These are phyloP conservation scores for Nephotettix cincticeps DNA, from an alignment of 1,140 invertebrate genomes.

Conservation along the genomic window DNA sequence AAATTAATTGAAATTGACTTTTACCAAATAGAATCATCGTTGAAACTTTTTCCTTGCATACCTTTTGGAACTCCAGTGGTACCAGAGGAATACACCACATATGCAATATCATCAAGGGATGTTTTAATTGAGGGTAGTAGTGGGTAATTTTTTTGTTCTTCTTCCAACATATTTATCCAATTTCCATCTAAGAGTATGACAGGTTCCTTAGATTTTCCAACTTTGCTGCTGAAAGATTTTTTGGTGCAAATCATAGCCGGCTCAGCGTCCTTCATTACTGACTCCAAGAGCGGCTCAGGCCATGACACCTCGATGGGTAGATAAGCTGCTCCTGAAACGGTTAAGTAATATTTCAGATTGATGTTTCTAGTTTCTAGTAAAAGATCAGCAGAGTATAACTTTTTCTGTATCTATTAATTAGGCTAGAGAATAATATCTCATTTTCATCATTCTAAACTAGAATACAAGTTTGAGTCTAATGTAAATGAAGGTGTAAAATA, in stretches of 20 bases:
- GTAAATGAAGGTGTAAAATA: too few relatives aligned
- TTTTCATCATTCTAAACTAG: too few relatives aligned
- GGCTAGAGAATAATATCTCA: too few relatives aligned
- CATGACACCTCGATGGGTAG: slow-evolving; percentile 53
- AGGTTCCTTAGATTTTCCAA: background rate
- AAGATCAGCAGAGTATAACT: too few relatives aligned
- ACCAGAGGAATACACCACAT: slow-evolving; percentile 54
- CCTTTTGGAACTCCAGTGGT: slow-evolving; percentile 60
- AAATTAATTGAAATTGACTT: too few relatives aligned
- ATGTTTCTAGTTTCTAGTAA: too few relatives aligned
- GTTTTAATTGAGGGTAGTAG: background rate
- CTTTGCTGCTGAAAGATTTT: slow-evolving; percentile 7
- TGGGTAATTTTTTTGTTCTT: slow-evolving; percentile 18
- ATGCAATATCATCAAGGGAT: slow-evolving; percentile 48
- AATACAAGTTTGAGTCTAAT: too few relatives aligned
- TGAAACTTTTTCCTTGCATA: too few relatives aligned
- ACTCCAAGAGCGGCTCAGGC: slow-evolving; percentile 41
- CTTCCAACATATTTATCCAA: slow-evolving; percentile 31
- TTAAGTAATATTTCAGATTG: too few relatives aligned
- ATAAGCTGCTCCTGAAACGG: slow-evolving; percentile 35
- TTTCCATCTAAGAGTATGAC: slow-evolving; percentile 32
- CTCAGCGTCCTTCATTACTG: slow-evolving; percentile 37
- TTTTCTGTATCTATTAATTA: too few relatives aligned
- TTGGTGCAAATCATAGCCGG: slow-evolving; percentile 39
- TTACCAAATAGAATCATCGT: too few relatives aligned